These are phyloP conservation scores for Tipula confusa DNA, from an alignment of 2,888 invertebrate species.

Conservation along the genomic window DNA sequence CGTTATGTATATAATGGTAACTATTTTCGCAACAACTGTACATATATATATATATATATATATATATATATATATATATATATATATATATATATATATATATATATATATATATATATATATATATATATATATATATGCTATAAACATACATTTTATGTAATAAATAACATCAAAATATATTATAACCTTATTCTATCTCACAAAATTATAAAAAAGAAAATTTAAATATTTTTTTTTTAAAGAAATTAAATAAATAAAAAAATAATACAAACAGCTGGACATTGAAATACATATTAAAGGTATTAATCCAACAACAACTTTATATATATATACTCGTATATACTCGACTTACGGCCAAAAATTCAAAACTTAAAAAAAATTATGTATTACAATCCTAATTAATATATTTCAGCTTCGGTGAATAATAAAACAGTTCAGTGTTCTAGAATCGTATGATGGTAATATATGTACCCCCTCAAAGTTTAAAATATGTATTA, in stretches of 20 bases:
- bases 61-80: too few relatives aligned
- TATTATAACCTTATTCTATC: not conserved
- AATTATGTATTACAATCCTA: not conserved
- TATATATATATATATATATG: too few relatives aligned
- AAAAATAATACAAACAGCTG: not conserved
- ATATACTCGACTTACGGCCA: not conserved
- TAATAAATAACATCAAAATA: not conserved
- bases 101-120: too few relatives aligned
- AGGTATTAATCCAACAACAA: not conserved
- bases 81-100: too few relatives aligned
- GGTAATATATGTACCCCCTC: not conserved
- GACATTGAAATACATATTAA: not conserved
- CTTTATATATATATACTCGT: too few relatives aligned
- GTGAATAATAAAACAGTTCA: not conserved
- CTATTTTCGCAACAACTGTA: not conserved
- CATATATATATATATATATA: not conserved
- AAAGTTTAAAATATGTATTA: not conserved
- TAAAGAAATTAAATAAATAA: not conserved
- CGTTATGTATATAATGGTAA: not conserved
- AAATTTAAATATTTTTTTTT: conserved; percentile 9
- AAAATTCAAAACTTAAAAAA: not conserved
- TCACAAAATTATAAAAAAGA: not conserved
- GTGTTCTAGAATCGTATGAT: not conserved
- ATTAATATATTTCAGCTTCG: conserved; percentile 7
- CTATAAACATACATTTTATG: not conserved